Evolutionary conservation across 1,140 invertebrate species (phyloP).

Genomic region (Aphelinus atriplicis): DNA sequence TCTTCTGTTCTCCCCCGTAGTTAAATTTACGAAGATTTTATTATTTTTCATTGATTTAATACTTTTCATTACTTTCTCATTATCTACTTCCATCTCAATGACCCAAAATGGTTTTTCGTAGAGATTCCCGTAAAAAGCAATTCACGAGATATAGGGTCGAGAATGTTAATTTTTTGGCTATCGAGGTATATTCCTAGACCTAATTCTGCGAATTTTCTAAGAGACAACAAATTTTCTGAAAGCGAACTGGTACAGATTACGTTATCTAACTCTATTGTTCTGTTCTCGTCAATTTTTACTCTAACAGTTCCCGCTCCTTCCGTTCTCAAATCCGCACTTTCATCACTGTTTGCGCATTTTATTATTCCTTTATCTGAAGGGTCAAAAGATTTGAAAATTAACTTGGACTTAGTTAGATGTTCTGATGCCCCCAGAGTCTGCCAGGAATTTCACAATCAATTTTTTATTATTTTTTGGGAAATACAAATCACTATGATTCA

Average conservation of each 20-base stretch:
- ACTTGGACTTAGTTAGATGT: slow-evolving; percentile 37
- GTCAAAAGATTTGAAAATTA: slow-evolving; percentile 39
- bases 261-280: not conserved
- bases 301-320: not conserved
- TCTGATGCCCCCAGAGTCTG: slow-evolving; percentile 41
- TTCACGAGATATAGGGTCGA: not conserved
- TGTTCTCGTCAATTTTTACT: not conserved
- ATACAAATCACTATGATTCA: too few relatives aligned
- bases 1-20: too few relatives aligned
- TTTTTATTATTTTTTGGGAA: too few relatives aligned
- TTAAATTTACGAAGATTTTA: too few relatives aligned
- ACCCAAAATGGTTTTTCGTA: slow-evolving; percentile 34
- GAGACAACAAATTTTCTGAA: not conserved
- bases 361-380: slow-evolving; percentile 18
- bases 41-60: too few relatives aligned
- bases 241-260: too few relatives aligned
- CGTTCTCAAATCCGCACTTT: not conserved
- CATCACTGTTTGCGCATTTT: not conserved
- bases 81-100: slow-evolving; percentile 12
- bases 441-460: slow-evolving; percentile 29
- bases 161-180: not conserved
- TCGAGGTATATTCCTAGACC: slow-evolving; percentile 5
- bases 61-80: too few relatives aligned
- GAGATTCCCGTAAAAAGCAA: not conserved
- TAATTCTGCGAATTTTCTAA: not conserved